Evolutionary conservation across 2,113 vertebrate genomes (phyloP), one percentile per base, ranked within the genome.

Genomic region (Barnardius zonarius): DNA sequence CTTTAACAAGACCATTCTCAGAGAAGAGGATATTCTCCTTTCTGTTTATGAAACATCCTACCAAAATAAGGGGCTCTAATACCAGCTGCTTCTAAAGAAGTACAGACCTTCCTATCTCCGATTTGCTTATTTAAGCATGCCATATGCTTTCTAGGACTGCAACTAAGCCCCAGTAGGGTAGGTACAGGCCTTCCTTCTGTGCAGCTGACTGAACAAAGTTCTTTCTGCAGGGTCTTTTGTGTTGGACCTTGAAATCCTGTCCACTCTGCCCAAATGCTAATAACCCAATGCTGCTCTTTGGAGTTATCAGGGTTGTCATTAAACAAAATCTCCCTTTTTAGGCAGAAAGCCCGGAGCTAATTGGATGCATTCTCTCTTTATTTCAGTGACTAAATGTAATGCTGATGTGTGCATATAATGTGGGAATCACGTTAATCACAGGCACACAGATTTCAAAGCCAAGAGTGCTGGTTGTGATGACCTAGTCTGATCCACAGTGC

Each of bases 391-490:
- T 96, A 92, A 96, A 95, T 82, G 96, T 66, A 96, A 89, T 95
- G 96, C 94, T 97, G 95, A 96, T 95, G 96, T 85, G 95, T 93
- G 96, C 94, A 92, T 96, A 96, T 97, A 97, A 96, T 95, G 96
- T 96, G 95, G 95, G 95, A 97, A 97, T 96, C 95, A 92, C 70
- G 75, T 95, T 96, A 96, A 91, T 95, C 91, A 92, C 78, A 97
- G 92, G 90, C 88, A 95, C 88, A 92, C 75, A 96, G 84, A 89
- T 97, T 84, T 93, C 94, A 95, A 96, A 95, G 93, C 91, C 95
- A 93, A 96, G 70, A 92, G 93, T 75, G 48, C 89, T 96, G 95
- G 83, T 92, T 91, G 86, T 91, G 94, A 95, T 97, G 96, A 95
- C 93, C 96, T 92, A 91, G 93, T 57, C 94, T 96, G 94, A 96